Conservation (phyloP, 2,888 invertebrate genomes). For the Operophtera brumata region DNA sequence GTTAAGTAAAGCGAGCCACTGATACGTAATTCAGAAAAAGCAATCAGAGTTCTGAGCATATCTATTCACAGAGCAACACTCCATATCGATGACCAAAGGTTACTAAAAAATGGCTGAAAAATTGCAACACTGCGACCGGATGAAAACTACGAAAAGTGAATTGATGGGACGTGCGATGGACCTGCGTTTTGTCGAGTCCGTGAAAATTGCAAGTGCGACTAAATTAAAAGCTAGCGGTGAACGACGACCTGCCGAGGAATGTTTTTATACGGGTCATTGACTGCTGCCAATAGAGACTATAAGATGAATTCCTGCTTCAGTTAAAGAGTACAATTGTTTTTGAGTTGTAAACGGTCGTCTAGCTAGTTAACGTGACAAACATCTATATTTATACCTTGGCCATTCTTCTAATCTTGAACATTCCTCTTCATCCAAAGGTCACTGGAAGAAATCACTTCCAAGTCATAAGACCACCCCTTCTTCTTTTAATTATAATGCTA, state of each 20-base stretch:
- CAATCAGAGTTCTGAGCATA: constrained; percentile 26
- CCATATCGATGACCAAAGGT: constrained; percentile 32
- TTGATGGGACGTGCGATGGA: constrained; percentile 38
- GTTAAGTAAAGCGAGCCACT: too few relatives aligned
- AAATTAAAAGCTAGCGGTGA: constrained; percentile 17
- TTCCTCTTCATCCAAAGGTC: too few relatives aligned
- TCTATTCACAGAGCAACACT: constrained; percentile 20
- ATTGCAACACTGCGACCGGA: constrained; percentile 40
- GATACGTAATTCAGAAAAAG: constrained; percentile 6
- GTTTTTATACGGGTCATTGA: constrained; percentile 10
- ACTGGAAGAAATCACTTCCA: too few relatives aligned
- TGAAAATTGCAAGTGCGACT: constrained; percentile 12
- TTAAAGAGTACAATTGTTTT: not conserved
- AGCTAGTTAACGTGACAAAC: not conserved
- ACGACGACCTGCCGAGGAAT: constrained; percentile 3
- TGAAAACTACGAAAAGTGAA: constrained; percentile 37
- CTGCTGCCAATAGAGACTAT: constrained; percentile 7
- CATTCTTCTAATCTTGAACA: too few relatives aligned
- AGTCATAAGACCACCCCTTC: too few relatives aligned
- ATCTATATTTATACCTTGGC: too few relatives aligned
- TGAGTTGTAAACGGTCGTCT: too few relatives aligned
- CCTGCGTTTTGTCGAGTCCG: constrained; percentile 14
- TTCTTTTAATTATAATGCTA: not conserved
- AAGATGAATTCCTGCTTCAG: not conserved
- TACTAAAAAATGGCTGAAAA: constrained; percentile 42